Percentiles rank a stretch among this genome's conserved stretches.
Evolutionary conservation across 2,113 vertebrate species (phyloP).

Genomic region (Malaclemys terrapin): DNA sequence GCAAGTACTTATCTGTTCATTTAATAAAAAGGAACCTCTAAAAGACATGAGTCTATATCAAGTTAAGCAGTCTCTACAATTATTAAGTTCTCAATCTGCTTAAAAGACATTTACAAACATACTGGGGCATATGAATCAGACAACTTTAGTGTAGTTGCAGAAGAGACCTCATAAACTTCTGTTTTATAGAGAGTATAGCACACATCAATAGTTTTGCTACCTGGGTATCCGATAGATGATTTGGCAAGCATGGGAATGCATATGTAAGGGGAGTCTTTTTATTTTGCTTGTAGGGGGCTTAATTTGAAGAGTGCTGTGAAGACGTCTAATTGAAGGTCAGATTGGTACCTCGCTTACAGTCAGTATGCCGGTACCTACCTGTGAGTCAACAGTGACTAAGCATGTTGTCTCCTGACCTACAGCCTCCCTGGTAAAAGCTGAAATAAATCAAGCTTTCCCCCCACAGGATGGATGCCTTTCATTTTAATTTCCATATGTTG

Average conservation of each 20-base stretch:
- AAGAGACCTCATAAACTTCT: neutral
- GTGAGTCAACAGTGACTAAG: slow-evolving; percentile 44
- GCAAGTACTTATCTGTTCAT: neutral
- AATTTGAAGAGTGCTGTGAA: slow-evolving; percentile 17
- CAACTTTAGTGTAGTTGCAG: neutral
- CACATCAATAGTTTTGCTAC: neutral
- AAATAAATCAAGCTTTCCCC: slow-evolving; percentile 4
- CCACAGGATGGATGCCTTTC: slow-evolving; percentile 7
- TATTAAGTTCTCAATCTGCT: neutral
- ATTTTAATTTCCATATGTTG: slow-evolving; percentile 28
- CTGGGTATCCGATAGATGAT: neutral
- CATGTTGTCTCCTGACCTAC: slow-evolving; percentile 34
- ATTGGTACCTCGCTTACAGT: slow-evolving; percentile 3
- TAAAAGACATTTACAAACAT: slow-evolving; percentile 20
- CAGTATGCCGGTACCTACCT: slow-evolving; percentile 32
- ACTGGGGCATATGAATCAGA: neutral
- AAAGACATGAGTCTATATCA: slow-evolving; percentile 1
- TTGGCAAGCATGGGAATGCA: neutral
- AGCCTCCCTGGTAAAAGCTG: neutral
- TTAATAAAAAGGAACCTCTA: slow-evolving; percentile 6
- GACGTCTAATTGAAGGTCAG: slow-evolving; percentile 41
- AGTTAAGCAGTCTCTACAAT: neutral
- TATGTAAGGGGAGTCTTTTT: slow-evolving; percentile 11
- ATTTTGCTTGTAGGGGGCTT: slow-evolving; percentile 38
- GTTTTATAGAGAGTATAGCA: neutral